phyloP scores from a whole-genome alignment of 2,888 invertebrate genomes.

The Hirtodrosophila confusa region DNA sequence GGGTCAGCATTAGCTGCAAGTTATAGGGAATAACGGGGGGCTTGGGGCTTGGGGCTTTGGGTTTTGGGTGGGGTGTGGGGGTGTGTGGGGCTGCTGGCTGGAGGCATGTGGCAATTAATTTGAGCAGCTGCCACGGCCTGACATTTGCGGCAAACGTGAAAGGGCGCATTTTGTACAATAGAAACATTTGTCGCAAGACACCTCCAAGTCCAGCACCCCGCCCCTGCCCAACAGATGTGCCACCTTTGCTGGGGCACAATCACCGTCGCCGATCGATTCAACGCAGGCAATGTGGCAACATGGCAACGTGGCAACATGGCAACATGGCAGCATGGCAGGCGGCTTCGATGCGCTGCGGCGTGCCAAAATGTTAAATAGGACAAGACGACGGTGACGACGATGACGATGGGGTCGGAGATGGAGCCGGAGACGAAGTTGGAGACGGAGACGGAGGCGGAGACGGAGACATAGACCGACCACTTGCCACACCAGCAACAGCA shows the following conservation, averaged over 20 bases:
- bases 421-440: slow-evolving; percentile 8
- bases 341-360: slow-evolving; percentile 60
- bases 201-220: slow-evolving; percentile 3
- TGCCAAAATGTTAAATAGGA: slow-evolving; percentile 73
- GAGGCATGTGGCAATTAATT: slow-evolving; percentile 65
- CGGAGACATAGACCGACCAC: slow-evolving; percentile 36
- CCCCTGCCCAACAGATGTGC: not conserved
- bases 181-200: slow-evolving; percentile 65
- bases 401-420: slow-evolving; percentile 12
- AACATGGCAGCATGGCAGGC: slow-evolving; percentile 53
- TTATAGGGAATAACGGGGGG: slow-evolving; percentile 1
- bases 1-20: slow-evolving; percentile 54
- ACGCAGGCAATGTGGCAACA: slow-evolving; percentile 56
- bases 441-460: slow-evolving; percentile 19
- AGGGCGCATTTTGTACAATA: slow-evolving; percentile 68
- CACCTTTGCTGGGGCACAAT: slow-evolving; percentile 25
- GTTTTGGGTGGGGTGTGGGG: not conserved
- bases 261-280: slow-evolving; percentile 47
- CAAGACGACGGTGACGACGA: slow-evolving; percentile 43
- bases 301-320: slow-evolving; percentile 50
- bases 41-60: not conserved
- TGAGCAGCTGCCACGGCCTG: slow-evolving; percentile 57
- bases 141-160: slow-evolving; percentile 72
- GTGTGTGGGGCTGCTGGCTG: slow-evolving; percentile 7
- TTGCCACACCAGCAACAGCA: slow-evolving; percentile 59